Percentiles rank a stretch among this genome's conserved stretches.
Conservation (phyloP, 2,797 vertebrate species). For the Coccyzus lansbergi region DNA sequence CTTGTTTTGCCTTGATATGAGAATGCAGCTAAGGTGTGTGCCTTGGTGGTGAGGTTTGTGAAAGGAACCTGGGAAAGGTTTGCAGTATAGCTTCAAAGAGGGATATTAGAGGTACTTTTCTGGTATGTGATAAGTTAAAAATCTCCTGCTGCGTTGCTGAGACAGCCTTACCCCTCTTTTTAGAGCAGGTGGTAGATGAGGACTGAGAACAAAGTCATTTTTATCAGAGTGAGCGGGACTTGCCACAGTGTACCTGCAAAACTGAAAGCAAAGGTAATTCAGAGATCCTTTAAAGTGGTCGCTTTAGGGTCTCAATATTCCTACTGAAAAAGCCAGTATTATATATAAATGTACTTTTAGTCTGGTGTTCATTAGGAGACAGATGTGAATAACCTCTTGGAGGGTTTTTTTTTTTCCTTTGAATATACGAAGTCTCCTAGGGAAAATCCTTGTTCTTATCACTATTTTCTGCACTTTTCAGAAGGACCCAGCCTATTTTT, state of each 20-base stretch:
- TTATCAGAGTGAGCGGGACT: not conserved
- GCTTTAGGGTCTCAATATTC: not conserved
- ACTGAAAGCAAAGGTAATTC: not conserved
- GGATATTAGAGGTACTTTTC: accelerated
- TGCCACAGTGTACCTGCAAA: not conserved
- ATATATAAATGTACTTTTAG: not conserved
- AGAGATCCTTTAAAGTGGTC: not conserved
- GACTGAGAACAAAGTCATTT: not conserved
- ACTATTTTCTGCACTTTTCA: not conserved
- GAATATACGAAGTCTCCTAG: not conserved
- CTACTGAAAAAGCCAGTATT: not conserved
- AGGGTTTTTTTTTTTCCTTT: not conserved
- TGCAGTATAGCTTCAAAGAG: accelerated
- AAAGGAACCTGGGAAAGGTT: not conserved
- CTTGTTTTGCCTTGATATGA: not conserved
- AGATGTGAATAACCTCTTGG: accelerated
- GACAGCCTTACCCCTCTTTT: accelerated
- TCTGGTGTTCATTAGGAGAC: accelerated
- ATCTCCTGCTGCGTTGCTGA: accelerated
- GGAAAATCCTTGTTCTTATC: not conserved
- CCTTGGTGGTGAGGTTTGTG: too few relatives aligned
- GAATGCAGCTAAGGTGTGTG: accelerated
- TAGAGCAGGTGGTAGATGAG: not conserved
- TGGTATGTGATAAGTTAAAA: not conserved
- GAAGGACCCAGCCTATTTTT: not conserved